Conservation (phyloP, 2,797 vertebrate species). For the Pseudochirops cupreus region DNA sequence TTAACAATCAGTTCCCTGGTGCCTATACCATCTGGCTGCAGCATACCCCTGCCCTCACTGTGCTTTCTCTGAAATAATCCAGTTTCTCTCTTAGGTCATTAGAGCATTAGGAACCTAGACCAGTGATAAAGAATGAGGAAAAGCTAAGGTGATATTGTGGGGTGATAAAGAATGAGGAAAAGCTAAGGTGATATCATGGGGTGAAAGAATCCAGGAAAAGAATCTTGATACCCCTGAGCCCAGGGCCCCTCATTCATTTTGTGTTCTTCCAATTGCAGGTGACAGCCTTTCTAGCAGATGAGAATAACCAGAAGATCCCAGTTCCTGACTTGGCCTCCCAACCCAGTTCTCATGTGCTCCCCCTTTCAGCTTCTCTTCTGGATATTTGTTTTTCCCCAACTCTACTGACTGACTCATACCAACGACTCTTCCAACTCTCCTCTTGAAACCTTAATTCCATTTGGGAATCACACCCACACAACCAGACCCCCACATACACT, state of each 20-base stretch:
- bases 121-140: neutral
- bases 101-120: neutral
- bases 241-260: neutral
- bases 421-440: neutral
- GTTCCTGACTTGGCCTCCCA: neutral
- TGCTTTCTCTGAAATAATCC: neutral
- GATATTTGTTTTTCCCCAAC: neutral
- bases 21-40: neutral
- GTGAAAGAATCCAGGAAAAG: neutral
- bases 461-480: neutral
- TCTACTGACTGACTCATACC: neutral
- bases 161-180: neutral
- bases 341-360: neutral
- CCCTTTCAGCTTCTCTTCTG: neutral
- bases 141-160: neutral
- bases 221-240: neutral
- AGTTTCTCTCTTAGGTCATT: neutral
- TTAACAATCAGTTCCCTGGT: neutral
- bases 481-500: neutral
- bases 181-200: neutral
- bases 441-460: neutral
- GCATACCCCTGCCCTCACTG: neutral
- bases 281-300: neutral
- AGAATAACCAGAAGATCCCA: neutral
- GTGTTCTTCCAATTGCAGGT: neutral